These are phyloP conservation scores for Cuculus canorus DNA, from an alignment of 2,797 vertebrate genomes.

Conservation along the genomic window DNA sequence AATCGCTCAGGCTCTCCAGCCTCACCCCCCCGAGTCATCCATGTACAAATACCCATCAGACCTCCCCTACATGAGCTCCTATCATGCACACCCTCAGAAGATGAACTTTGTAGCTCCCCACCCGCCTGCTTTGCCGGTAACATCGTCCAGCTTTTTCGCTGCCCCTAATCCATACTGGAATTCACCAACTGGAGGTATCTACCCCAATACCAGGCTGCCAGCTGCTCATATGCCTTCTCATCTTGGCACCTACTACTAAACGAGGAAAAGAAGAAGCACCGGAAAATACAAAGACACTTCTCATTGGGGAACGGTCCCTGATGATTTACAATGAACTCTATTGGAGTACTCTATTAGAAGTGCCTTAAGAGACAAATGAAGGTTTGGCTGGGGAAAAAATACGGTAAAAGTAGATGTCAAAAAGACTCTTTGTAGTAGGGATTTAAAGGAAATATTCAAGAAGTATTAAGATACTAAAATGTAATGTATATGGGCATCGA, in stretches of 20 bases:
- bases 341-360: conserved; percentile 67
- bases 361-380: conserved; percentile 72
- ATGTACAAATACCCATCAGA: conserved; percentile 90
- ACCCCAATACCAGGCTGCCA: conserved; percentile 86
- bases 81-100: conserved; percentile 88
- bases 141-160: conserved; percentile 86
- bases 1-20: conserved; percentile 89
- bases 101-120: conserved; percentile 89
- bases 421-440: conserved; percentile 66
- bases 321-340: conserved; percentile 53
- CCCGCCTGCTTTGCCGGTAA: conserved; percentile 83
- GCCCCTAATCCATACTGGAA: conserved; percentile 89
- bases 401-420: conserved; percentile 45
- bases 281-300: conserved; percentile 46
- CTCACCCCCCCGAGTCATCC: conserved; percentile 86
- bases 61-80: conserved; percentile 87
- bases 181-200: conserved; percentile 86
- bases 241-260: conserved; percentile 89
- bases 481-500: conserved; percentile 59
- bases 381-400: conserved; percentile 39
- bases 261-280: background rate
- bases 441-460: conserved; percentile 59
- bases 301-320: conserved; percentile 21
- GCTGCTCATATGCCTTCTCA: conserved; percentile 88
- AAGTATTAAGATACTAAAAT: conserved; percentile 66